These are phyloP conservation scores for Venusia cambrica DNA, from an alignment of 2,888 invertebrate species.

Conservation along the genomic window DNA sequence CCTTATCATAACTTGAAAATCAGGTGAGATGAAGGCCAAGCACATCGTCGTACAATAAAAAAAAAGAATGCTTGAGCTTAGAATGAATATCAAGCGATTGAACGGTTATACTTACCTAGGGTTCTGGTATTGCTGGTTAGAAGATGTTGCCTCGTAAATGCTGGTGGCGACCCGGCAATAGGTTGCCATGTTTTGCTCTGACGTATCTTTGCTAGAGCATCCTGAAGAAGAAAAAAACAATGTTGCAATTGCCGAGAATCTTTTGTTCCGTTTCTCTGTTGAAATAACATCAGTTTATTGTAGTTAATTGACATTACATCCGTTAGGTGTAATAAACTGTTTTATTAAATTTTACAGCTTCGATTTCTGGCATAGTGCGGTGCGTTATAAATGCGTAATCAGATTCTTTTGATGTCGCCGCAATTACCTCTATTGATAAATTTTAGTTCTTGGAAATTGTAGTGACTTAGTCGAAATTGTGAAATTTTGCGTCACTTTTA, in stretches of 20 bases:
- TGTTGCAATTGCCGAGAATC: neutral
- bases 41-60: too few species aligned
- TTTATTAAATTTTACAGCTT: constrained; percentile 19
- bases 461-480: neutral
- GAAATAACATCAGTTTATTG: constrained; percentile 1
- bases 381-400: constrained; percentile 24
- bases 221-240: constrained; percentile 36
- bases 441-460: constrained; percentile 3
- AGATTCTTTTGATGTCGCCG: constrained; percentile 25
- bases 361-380: constrained; percentile 19
- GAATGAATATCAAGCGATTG: constrained; percentile 8
- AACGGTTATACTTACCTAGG: constrained; percentile 47
- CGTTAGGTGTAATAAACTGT: constrained; percentile 16
- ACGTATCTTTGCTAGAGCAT: constrained; percentile 59
- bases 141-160: constrained; percentile 61
- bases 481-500: too few species aligned
- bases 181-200: constrained; percentile 62
- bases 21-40: too few species aligned
- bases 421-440: constrained; percentile 16
- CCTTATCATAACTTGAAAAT: too few species aligned
- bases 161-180: constrained; percentile 65
- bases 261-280: neutral
- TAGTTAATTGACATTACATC: constrained; percentile 22
- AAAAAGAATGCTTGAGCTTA: too few species aligned
- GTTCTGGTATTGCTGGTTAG: constrained; percentile 61